Percentiles rank a stretch among this genome's conserved stretches.
Conservation (phyloP, 2,888 invertebrate species). For the Brachypalpus laphriformis region DNA sequence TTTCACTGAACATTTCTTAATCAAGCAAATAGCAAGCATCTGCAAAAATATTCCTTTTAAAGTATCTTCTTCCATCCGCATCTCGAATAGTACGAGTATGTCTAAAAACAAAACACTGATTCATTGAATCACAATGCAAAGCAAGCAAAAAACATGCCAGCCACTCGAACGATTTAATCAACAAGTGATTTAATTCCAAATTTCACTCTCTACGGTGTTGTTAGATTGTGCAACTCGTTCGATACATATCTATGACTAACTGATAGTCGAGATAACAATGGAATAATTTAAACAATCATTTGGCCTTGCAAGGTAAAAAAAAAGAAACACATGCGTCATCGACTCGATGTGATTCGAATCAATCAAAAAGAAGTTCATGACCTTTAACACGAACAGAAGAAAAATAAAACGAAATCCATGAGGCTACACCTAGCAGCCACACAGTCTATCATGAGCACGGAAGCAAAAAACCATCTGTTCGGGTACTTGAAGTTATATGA, state of each 20-base stretch:
- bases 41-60: not conserved
- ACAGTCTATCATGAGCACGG: not conserved
- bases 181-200: not conserved
- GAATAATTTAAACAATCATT: not conserved
- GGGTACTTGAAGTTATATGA: not conserved
- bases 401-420: not conserved
- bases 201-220: not conserved
- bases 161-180: not conserved
- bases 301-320: not conserved
- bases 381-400: not conserved
- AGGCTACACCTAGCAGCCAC: not conserved
- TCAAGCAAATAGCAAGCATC: not conserved
- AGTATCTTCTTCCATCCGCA: not conserved
- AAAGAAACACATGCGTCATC: not conserved
- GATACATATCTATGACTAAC: not conserved
- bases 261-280: not conserved
- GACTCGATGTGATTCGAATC: not conserved
- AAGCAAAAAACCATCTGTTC: not conserved
- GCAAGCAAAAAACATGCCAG: not conserved
- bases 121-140: not conserved
- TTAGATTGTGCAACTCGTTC: not conserved
- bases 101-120: not conserved
- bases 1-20: too few relatives aligned
- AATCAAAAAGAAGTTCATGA: slow-evolving; percentile 26
- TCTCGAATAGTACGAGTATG: not conserved